These are phyloP conservation scores for Sylvia borin DNA, from an alignment of 2,797 vertebrate species.

Conservation along the genomic window DNA sequence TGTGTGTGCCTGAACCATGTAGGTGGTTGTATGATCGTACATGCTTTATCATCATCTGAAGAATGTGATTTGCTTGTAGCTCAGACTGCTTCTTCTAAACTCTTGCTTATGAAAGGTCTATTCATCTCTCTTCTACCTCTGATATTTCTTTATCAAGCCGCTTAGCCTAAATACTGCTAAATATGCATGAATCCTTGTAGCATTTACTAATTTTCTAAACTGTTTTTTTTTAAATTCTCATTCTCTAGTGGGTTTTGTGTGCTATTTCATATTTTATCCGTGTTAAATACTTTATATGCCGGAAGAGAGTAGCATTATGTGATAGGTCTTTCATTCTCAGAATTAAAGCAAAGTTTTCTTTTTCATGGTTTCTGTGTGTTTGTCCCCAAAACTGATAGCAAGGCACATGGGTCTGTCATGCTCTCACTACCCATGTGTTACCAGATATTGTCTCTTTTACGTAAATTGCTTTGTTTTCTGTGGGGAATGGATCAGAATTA, in stretches of 20 bases:
- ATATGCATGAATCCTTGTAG: neutral
- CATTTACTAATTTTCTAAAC: neutral
- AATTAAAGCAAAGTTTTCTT: neutral
- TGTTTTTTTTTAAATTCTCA: neutral
- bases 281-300: neutral
- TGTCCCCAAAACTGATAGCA: neutral
- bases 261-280: neutral
- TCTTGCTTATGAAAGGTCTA: neutral
- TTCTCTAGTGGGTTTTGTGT: neutral
- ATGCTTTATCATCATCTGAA: neutral
- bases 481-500: neutral
- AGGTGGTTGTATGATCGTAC: neutral
- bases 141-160: neutral
- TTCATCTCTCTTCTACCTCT: neutral
- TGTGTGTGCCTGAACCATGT: neutral
- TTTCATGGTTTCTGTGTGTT: neutral
- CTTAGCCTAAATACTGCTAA: neutral
- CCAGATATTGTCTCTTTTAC: neutral
- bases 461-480: neutral
- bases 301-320: neutral
- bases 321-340: neutral
- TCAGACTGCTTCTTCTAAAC: neutral
- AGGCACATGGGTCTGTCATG: neutral
- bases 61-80: neutral
- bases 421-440: accelerated